Evolutionary conservation across 2,113 vertebrate genomes (phyloP).

Genomic region (Poeciliopsis retropinna): DNA sequence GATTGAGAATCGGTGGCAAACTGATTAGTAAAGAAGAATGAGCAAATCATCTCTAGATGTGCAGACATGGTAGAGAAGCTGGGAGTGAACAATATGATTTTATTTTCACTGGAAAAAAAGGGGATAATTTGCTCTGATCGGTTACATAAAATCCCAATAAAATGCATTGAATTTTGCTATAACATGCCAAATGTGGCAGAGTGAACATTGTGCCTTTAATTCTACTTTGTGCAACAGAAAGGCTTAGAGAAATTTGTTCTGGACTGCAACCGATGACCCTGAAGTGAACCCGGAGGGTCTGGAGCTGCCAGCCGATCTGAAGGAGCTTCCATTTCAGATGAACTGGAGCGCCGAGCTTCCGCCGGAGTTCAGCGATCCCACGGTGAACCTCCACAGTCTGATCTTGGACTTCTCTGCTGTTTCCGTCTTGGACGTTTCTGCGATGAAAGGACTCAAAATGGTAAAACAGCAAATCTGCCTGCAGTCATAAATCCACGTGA

Average conservation of each 20-base stretch:
- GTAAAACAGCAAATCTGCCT: constrained; percentile 67
- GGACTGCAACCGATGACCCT: background rate
- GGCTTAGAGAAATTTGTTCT: background rate
- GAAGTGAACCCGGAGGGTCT: constrained; percentile 78
- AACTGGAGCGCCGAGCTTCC: constrained; percentile 85
- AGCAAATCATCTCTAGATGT: no score
- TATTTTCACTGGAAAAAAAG: no score
- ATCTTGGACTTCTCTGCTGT: constrained; percentile 92
- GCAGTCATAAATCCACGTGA: no score
- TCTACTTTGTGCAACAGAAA: constrained; percentile 26
- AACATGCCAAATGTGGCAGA: no score
- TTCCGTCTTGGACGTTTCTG: constrained; percentile 90
- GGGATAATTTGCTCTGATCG: no score
- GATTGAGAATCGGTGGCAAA: no score
- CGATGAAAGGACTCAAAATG: constrained; percentile 86
- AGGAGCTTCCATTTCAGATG: constrained; percentile 81
- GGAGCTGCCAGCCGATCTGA: constrained; percentile 74
- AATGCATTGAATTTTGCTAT: no score
- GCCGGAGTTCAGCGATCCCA: constrained; percentile 79
- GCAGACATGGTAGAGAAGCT: no score
- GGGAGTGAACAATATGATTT: no score
- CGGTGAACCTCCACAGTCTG: constrained; percentile 86
- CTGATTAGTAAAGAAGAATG: no score
- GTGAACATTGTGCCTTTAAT: background rate
- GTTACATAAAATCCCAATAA: no score